Evolutionary conservation across 1,140 invertebrate species (phyloP).

Genomic region (Bombus balteatus): DNA sequence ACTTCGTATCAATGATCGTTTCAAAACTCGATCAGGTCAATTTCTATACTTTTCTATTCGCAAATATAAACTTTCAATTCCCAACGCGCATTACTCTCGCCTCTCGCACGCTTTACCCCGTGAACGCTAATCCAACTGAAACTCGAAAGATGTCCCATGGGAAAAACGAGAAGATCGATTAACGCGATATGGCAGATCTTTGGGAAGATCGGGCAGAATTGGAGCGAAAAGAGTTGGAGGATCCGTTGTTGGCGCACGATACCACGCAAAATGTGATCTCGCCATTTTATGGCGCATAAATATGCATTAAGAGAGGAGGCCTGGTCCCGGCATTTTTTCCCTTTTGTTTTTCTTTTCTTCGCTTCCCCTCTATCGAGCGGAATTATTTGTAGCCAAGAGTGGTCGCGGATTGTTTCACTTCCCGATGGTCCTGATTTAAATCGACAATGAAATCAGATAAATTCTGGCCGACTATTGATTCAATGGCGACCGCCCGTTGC

Average conservation of each 20-base stretch:
- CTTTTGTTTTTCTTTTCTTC: neutral
- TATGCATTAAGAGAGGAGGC: slow-evolving; percentile 17
- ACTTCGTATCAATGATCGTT: too few species aligned
- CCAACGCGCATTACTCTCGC: neutral
- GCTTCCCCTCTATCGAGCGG: neutral
- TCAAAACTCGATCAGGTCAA: too few species aligned
- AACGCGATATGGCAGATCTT: slow-evolving; percentile 21
- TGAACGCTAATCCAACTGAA: too few species aligned
- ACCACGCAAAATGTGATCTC: slow-evolving; percentile 10
- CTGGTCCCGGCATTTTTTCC: too few species aligned
- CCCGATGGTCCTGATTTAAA: slow-evolving; percentile 36
- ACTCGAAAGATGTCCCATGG: neutral
- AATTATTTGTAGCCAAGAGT: slow-evolving; percentile 35
- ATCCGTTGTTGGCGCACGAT: neutral
- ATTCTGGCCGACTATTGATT: slow-evolving; percentile 24
- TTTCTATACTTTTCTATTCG: too few species aligned
- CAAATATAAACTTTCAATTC: neutral
- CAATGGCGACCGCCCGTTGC: neutral
- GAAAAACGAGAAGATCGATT: neutral
- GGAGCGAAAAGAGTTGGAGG: neutral
- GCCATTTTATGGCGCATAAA: slow-evolving; percentile 34
- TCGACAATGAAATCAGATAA: slow-evolving; percentile 47
- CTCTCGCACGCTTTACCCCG: neutral
- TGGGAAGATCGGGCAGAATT: slow-evolving; percentile 13
- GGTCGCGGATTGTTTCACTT: slow-evolving; percentile 33